Evolutionary conservation across 2,797 vertebrate genomes (phyloP).

Genomic region (Falco naumanni): DNA sequence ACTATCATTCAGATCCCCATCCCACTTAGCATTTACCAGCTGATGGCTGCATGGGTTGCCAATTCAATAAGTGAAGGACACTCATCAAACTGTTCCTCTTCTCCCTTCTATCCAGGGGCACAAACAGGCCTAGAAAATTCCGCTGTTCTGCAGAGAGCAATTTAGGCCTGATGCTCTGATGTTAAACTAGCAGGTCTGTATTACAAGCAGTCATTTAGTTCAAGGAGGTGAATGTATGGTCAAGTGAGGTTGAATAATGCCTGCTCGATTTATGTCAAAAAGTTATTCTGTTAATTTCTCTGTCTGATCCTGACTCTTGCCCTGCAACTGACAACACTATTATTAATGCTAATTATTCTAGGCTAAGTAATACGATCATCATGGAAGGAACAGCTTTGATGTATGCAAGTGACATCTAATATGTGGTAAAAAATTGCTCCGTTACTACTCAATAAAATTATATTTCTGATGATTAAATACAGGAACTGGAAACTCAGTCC

Average conservation of each 20-base stretch:
- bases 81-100: background rate
- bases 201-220: background rate
- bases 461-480: constrained; percentile 46
- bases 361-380: background rate
- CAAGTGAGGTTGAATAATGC: background rate
- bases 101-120: background rate
- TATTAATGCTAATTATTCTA: constrained; percentile 53
- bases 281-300: background rate
- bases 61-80: background rate
- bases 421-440: background rate
- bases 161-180: background rate
- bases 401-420: constrained; percentile 5
- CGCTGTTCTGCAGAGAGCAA: background rate
- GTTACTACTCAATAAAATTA: constrained; percentile 33
- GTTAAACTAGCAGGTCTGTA: background rate
- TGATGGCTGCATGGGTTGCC: background rate
- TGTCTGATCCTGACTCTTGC: background rate
- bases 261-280: background rate
- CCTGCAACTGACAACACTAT: background rate
- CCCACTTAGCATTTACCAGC: background rate
- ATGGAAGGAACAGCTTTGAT: constrained; percentile 43
- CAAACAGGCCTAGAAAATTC: background rate
- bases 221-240: background rate
- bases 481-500: background rate
- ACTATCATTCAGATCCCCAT: background rate